A percentile compares a stretch with the other conserved stretches of the same genome.
Evolutionary conservation across 2,113 vertebrate species (phyloP).

Genomic region (Varanus salvator): DNA sequence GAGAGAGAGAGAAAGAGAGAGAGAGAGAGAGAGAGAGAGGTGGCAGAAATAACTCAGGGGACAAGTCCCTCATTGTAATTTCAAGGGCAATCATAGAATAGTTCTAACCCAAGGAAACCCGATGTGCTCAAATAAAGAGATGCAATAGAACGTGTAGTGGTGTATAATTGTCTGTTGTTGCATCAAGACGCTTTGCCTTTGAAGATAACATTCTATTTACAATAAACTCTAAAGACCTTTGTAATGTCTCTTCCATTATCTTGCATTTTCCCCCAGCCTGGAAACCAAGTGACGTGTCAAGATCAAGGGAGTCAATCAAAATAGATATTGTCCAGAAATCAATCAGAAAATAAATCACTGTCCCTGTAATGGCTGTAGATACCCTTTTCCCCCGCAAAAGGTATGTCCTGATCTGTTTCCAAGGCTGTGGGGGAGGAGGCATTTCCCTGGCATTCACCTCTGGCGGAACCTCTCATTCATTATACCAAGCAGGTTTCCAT

Average conservation of each 20-base stretch:
- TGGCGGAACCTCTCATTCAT: conserved; percentile 77
- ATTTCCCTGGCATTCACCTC: conserved; percentile 71
- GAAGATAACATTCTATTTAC: conserved; percentile 82
- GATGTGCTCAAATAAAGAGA: neutral
- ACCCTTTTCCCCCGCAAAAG: conserved; percentile 32
- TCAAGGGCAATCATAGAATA: neutral
- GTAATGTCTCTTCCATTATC: conserved; percentile 83
- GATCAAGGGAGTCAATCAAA: conserved; percentile 84
- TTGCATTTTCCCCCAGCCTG: conserved; percentile 67
- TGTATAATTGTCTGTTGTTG: conserved; percentile 56
- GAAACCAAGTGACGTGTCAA: conserved; percentile 81
- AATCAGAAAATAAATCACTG: conserved; percentile 80
- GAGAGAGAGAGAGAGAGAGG: too few species aligned
- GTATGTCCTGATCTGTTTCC: conserved; percentile 67
- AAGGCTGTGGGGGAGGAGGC: conserved; percentile 70
- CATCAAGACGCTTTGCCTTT: conserved; percentile 75
- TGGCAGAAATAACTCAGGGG: neutral
- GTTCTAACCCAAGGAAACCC: conserved; percentile 18
- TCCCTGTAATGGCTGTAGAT: conserved; percentile 65
- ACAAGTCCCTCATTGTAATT: neutral
- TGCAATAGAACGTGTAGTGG: conserved; percentile 24
- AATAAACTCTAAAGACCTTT: conserved; percentile 74
- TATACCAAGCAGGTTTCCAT: conserved; percentile 82
- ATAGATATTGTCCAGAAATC: conserved; percentile 83
- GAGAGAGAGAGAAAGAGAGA: too few species aligned